A percentile compares a stretch with the other conserved stretches of the same genome.
Evolutionary conservation across 2,888 invertebrate genomes (phyloP).

Genomic region (Pristionchus fissidentatus): DNA sequence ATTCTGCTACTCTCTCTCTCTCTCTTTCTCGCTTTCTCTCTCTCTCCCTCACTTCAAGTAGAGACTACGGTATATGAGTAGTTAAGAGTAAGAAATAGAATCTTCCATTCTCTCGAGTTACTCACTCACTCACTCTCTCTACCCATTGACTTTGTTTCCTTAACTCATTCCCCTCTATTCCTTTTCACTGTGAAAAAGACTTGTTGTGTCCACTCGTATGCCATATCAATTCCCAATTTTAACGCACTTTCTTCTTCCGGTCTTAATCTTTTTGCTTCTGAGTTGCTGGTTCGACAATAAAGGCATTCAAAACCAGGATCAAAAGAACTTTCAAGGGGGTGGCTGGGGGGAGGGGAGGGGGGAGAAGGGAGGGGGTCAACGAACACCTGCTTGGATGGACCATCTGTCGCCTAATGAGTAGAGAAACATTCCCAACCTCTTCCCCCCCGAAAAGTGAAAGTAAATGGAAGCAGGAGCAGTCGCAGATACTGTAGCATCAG

Average conservation of each 20-base stretch:
- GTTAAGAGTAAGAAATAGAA: constrained; percentile 38
- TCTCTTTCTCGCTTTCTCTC: neutral
- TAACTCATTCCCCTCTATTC: constrained; percentile 5
- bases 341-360: neutral
- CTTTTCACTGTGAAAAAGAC: neutral
- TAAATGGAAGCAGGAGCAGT: too few species aligned
- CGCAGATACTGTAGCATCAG: too few species aligned
- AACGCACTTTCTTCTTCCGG: constrained; percentile 16
- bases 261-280: constrained; percentile 18
- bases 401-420: constrained; percentile 12
- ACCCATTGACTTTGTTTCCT: constrained; percentile 8
- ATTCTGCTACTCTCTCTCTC: neutral
- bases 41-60: neutral
- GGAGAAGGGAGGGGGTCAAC: constrained; percentile 15
- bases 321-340: neutral
- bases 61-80: constrained; percentile 9
- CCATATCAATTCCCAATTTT: constrained; percentile 11
- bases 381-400: constrained; percentile 34
- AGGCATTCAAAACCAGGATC: neutral
- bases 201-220: neutral
- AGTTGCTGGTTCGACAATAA: neutral
- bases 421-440: neutral
- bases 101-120: constrained; percentile 12
- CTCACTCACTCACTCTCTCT: constrained; percentile 12
- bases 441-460: too few species aligned